Evolutionary conservation across 2,113 vertebrate species (phyloP), one percentile per base, ranked within the genome.

Genomic region (Psittacula cyanocephala): DNA sequence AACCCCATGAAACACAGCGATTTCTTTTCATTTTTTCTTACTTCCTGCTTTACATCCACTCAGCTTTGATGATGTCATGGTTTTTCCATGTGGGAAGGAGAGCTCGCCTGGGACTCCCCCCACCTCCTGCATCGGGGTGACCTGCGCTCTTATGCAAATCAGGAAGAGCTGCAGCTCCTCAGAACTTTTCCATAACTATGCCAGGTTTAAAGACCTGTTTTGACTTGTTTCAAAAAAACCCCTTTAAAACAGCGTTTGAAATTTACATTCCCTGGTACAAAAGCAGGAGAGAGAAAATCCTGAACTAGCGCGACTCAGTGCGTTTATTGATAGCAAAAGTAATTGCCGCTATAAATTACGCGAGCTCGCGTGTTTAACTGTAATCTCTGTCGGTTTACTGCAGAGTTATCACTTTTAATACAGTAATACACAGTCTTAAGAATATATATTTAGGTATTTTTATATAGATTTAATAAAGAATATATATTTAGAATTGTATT

Each of bases 1-100:
- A 93, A 71, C 77, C 44, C 81, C 67, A 5, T 50, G 86, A 92
- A 89, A 76, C 77, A 31, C 13, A 1, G 63, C 64, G 18, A 27
- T 16, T 24, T 6, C 39, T 60, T 43, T 64, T 57, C 62, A 39
- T 70, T 52, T 55, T 76, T 88, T 97, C 97, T 62, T 49, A 94
- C 97, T 98, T 98, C 97, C 97, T 98, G 96, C 95, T 98, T 98
- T 97, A 96, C 93, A 97, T 97, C 97, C 96, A 97, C 98, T 95
- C 86, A 94, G 74, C 93, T 97, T 88, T 92, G 97, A 95, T 98
- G 98, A 98, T 97, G 97, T 98, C 97, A 98, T 97, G 98, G 98
- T 98, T 98, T 98, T 99, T 98, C 98, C 98, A 98, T 98, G 97
- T 98, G 97, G 98, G 98, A 98, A 97, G 97, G 95, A 98, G 92